Base-by-base conservation (phyloP, 1,140 invertebrate species). In the Leguminivora glycinivorella region DNA sequence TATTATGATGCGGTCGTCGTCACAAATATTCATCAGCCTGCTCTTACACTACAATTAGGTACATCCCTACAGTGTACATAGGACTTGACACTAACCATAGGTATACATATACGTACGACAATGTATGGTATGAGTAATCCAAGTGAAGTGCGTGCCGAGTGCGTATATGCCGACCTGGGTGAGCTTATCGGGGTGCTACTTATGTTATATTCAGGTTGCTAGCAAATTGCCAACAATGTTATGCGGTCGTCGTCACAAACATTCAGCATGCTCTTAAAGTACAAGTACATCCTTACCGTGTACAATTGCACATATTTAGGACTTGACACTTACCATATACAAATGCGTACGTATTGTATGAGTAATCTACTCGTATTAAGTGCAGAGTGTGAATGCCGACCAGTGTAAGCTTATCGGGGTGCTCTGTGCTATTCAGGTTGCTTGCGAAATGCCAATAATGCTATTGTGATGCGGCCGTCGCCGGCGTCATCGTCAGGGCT, bases 301-400 rank as follows among this genome's bases (percentile, higher is more conserved):
- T n/a, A n/a, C n/a, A n/a, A n/a, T n/a, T n/a, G n/a, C n/a, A n/a
- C n/a, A n/a, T n/a, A n/a, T n/a, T n/a, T n/a, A n/a, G n/a, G n/a
- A n/a, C n/a, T n/a, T n/a, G n/a, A n/a, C n/a, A n/a, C n/a, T n/a
- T n/a, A n/a, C n/a, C n/a, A n/a, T n/a, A n/a, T n/a, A n/a, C n/a
- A n/a, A n/a, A n/a, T n/a, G n/a, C n/a, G n/a, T n/a, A n/a, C n/a
- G n/a, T n/a, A n/a, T n/a, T n/a, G 31, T 34, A 34, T 34, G 31
- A 34, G 31, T 34, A 10, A 34, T 34, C 7, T 34, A 34, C n/a
- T n/a, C n/a, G n/a, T n/a, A n/a, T n/a, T n/a, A n/a, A n/a, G n/a
- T n/a, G n/a, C n/a, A n/a, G n/a, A n/a, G n/a, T n/a, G 47, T 77
- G 77, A 82, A 82, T 83, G 81, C 79, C 74, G 56, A 58, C 68